Evolutionary conservation across 2,113 vertebrate genomes (phyloP), one percentile per base, ranked within the genome.

Genomic region (Scartelaos histophorus): DNA sequence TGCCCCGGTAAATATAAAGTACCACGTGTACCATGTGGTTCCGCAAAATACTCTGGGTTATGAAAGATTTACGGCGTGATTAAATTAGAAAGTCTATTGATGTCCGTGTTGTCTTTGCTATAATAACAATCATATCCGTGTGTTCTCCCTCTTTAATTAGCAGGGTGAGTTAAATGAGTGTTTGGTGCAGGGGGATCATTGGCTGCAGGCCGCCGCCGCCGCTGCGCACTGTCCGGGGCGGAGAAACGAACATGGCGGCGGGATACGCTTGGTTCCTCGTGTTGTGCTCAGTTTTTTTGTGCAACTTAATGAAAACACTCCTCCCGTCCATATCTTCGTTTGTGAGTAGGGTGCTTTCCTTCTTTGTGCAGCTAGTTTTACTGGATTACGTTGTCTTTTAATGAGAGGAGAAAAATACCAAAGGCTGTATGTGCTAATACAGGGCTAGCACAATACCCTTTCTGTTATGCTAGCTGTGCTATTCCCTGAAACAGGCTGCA

Each of bases 281-380:
- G 45, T 81, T 93, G 25, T 74, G 81, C 1, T 93, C 90, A 7
- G 92, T 93, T 13, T 93, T 93, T 84, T 69, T 93, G 21, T 93
- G 92, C 46, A 94, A 92, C 58, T 87, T 93, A 16, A 85, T 94
- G 78, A 93, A 93, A 89, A 85, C 82, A 49, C 85, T 91, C 0
- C 81, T 93, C 4, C 91, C 92, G 2, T 81, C 71, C 2, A 90
- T 93, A n/a, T 92, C 92, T 0, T 93, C 91, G 3, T 84, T 89
- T n/a, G 93, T 94, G 86, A 93, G 93, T 94, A 82, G 5, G n/a
- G 7, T 0, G 9, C 66, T 4, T 46, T 56, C 10, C 3, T 65
- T 54, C 0, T 2, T 21, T 13, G 19, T 67, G 12, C 17, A 19
- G 13, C 17, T 0, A 11, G 25, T 22, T 9, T 25, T 17, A 15